Conservation (phyloP, 2,888 invertebrate species). For the Agriopis aurantiaria region DNA sequence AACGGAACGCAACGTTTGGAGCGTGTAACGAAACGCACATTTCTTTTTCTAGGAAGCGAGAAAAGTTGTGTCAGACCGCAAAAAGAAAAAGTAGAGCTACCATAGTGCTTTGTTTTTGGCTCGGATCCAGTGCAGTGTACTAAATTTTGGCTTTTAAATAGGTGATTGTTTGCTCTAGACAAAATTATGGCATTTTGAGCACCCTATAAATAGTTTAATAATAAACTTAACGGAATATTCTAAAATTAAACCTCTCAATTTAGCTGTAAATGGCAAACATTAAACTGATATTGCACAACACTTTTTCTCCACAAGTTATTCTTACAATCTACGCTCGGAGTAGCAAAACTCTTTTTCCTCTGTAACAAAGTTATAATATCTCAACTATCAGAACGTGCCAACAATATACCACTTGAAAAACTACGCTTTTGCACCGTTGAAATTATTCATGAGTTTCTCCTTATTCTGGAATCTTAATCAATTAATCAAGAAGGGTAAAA, state of each 20-base stretch:
- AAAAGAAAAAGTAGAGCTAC: constrained; percentile 10
- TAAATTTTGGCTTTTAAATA: constrained; percentile 20
- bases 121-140: constrained; percentile 22
- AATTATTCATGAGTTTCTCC: constrained; percentile 49
- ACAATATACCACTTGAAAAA: constrained; percentile 39
- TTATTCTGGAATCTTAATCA: too few relatives aligned
- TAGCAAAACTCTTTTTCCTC: constrained; percentile 19
- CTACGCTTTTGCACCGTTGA: constrained; percentile 39
- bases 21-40: constrained; percentile 35
- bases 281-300: constrained; percentile 1
- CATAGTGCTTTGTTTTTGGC: constrained; percentile 20
- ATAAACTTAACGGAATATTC: background rate
- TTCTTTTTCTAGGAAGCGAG: constrained; percentile 1
- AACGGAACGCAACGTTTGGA: constrained; percentile 31
- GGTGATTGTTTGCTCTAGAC: constrained; percentile 12
- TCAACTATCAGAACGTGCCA: constrained; percentile 40
- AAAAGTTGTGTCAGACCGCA: constrained; percentile 15
- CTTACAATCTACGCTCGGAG: background rate
- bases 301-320: background rate
- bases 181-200: background rate
- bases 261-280: background rate
- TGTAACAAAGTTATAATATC: constrained; percentile 36
- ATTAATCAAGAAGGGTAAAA: constrained; percentile 40
- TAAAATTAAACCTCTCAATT: background rate
- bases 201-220: background rate